Conservation (phyloP, 2,797 vertebrate genomes). For the Sebastes cheni region DNA sequence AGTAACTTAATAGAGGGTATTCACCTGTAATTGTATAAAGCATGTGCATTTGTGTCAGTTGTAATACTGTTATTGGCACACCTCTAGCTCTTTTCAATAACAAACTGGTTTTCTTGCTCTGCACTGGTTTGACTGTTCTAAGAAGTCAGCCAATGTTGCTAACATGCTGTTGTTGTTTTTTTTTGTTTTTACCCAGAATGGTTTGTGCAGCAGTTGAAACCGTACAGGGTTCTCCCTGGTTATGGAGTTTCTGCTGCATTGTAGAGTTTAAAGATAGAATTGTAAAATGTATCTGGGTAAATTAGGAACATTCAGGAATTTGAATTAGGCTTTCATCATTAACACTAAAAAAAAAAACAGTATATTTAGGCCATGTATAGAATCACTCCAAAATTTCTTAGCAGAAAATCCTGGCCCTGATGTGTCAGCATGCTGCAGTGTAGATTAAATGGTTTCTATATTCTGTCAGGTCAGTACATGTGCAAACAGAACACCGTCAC, state of each 20-base stretch:
- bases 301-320: background rate
- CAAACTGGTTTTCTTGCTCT: background rate
- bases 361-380: background rate
- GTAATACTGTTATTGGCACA: too few species aligned
- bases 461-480: background rate
- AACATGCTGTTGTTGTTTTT: background rate
- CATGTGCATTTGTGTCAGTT: too few species aligned
- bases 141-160: background rate
- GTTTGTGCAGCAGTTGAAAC: background rate
- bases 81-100: background rate
- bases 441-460: background rate
- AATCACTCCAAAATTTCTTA: background rate
- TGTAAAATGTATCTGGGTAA: background rate
- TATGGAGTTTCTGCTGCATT: too few species aligned
- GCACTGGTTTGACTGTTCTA: background rate
- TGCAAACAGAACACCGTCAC: slow-evolving; percentile 43
- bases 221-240: too few species aligned
- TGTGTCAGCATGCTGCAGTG: background rate
- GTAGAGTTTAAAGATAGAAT: background rate
- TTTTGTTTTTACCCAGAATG: background rate
- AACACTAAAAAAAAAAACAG: background rate
- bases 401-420: background rate
- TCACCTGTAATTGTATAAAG: background rate
- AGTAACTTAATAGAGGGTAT: background rate
- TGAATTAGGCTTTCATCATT: background rate